Evolutionary conservation across 1,140 invertebrate species (phyloP).

Genomic region (Apis dorsata): DNA sequence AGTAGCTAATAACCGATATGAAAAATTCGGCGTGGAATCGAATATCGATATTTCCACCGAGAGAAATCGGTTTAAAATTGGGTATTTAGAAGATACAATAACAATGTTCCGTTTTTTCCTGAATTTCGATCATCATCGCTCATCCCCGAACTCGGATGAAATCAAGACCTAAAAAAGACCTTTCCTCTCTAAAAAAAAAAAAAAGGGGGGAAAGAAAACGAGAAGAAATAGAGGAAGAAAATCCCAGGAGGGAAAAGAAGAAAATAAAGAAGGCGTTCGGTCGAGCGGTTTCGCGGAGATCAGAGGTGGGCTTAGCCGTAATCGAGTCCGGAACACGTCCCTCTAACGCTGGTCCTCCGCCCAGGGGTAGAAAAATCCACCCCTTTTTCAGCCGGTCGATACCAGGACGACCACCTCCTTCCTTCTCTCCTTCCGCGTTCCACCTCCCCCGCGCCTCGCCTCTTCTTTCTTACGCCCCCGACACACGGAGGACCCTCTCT

Average conservation of each 20-base stretch:
- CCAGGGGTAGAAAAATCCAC: conserved; percentile 76
- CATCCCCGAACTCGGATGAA: too few species aligned
- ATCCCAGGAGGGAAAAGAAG: not conserved
- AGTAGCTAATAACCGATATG: too few species aligned
- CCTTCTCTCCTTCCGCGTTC: conserved; percentile 66
- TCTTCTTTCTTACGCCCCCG: conserved; percentile 72
- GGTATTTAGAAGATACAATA: too few species aligned
- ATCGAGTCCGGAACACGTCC: conserved; percentile 66
- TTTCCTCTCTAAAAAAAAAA: too few species aligned
- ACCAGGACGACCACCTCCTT: conserved; percentile 72
- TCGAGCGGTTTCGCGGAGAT: conserved; percentile 27
- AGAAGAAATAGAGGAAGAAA: not conserved
- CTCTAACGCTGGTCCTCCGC: conserved; percentile 65
- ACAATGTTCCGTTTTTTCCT: too few species aligned
- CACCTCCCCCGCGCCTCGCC: conserved; percentile 64
- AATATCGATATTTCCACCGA: too few species aligned
- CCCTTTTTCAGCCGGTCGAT: conserved; percentile 78
- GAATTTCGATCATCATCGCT: too few species aligned
- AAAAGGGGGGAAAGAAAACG: too few species aligned
- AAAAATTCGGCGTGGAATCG: too few species aligned
- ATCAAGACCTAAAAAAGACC: too few species aligned
- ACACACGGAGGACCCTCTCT: conserved; percentile 47
- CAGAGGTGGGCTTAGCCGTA: conserved; percentile 60
- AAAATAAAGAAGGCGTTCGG: not conserved
- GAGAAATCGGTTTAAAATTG: too few species aligned